These are phyloP conservation scores for Nudaria mundana DNA, from an alignment of 2,888 invertebrate species.

Conservation along the genomic window DNA sequence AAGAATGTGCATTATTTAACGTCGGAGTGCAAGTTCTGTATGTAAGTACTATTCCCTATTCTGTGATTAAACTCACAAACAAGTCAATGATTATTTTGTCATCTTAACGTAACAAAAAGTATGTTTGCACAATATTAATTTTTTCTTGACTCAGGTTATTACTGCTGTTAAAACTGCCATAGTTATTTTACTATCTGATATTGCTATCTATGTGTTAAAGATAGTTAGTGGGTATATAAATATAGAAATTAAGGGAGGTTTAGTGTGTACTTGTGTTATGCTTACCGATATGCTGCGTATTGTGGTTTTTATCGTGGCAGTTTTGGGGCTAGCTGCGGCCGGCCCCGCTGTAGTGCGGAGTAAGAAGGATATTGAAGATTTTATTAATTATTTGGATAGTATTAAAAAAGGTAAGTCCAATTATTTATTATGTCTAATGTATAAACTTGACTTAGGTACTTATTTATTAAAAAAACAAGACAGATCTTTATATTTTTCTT, in stretches of 20 bases:
- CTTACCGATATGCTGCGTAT: conserved; percentile 43
- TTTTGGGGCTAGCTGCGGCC: conserved; percentile 43
- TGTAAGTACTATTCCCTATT: too few relatives aligned
- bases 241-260: conserved; percentile 3
- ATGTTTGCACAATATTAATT: neutral
- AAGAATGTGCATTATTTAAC: too few relatives aligned
- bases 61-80: too few relatives aligned
- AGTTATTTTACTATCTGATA: conserved; percentile 34
- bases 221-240: conserved; percentile 33
- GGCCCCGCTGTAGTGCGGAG: conserved; percentile 50
- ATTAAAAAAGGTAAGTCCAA: conserved; percentile 49
- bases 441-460: too few relatives aligned
- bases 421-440: neutral
- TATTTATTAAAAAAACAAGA: too few relatives aligned
- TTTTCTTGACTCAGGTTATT: neutral
- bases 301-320: conserved; percentile 33
- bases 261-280: conserved; percentile 6
- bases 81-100: neutral
- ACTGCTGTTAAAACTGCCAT: conserved; percentile 16
- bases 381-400: conserved; percentile 57
- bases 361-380: conserved; percentile 57
- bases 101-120: neutral
- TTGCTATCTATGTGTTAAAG: conserved; percentile 23
- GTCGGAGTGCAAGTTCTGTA: too few relatives aligned
- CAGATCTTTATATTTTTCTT: too few relatives aligned